Evolutionary conservation across 2,113 vertebrate genomes (phyloP).

Genomic region (Microcebus tavaratra): DNA sequence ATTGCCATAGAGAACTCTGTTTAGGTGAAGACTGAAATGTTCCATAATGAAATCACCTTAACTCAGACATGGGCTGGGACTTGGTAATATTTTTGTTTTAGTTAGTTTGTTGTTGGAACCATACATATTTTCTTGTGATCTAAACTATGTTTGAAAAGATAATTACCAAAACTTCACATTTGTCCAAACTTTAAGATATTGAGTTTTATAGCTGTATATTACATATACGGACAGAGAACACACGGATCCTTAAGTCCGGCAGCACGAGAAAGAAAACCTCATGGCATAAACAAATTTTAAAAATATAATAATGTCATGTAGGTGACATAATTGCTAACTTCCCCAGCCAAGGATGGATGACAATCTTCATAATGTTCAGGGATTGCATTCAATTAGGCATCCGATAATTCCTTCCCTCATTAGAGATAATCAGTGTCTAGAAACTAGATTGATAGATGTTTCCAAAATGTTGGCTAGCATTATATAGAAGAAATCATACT

Average conservation of each 20-base stretch:
- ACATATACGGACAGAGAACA: not conserved
- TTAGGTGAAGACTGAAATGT: not conserved
- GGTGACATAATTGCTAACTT: slow-evolving; percentile 36
- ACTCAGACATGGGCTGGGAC: not conserved
- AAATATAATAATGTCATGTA: not conserved
- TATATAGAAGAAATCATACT: slow-evolving; percentile 34
- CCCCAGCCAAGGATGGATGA: slow-evolving; percentile 44
- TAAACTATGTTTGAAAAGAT: slow-evolving; percentile 21
- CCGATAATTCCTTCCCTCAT: slow-evolving; percentile 71
- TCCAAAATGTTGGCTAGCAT: slow-evolving; percentile 55
- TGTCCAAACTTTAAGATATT: not conserved
- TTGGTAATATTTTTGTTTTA: not conserved
- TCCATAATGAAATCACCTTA: slow-evolving; percentile 12
- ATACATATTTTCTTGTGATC: slow-evolving; percentile 9
- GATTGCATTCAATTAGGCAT: slow-evolving; percentile 69
- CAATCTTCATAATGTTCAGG: slow-evolving; percentile 32
- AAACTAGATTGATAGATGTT: slow-evolving; percentile 54
- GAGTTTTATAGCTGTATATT: not conserved
- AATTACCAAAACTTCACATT: not conserved
- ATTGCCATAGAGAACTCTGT: not conserved
- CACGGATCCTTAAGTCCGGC: not conserved
- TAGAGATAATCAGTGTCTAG: slow-evolving; percentile 66
- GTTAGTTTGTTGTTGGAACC: not conserved
- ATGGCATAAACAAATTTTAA: not conserved
- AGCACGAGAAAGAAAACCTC: not conserved